Base-by-base conservation (phyloP, 2,113 vertebrate species). In the Merops nubicus region DNA sequence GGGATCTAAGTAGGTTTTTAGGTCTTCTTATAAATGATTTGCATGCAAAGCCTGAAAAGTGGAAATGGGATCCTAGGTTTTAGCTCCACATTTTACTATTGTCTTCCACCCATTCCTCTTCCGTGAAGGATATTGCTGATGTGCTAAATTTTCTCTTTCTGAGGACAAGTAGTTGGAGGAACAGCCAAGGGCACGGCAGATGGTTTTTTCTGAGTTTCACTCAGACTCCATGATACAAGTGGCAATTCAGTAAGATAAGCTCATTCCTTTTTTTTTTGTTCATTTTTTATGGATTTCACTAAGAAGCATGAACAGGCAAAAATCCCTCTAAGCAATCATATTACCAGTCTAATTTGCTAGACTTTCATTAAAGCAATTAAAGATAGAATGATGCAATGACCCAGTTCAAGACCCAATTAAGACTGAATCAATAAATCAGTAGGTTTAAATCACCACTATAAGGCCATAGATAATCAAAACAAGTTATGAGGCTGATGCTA, bases 351-450 rank as follows among this genome's bases (percentile, higher is more conserved):
- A 73, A 95, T 96, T 96, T 96, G 33, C 64, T 88, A 92, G 76
- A 86, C 64, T 95, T 93, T 93, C 83, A 78, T 94, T 94, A 95
- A 83, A 89, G 51, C 88, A 95, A 95, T 96, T 96, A 97, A 93
- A 88, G 86, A 86, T 54, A 80, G 64, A 95, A 91, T 59, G 68
- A 92, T 92, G 89, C 83, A 89, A 31, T 86, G 94, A 93, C 92
- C 88, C 76, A 81, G 68, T 88, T 96, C 91, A 88, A 54, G 76
- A 93, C 92, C 83, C 88, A 95, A 51, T 95, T 96, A 95, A 92
- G 86, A 86, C 42, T 38, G 54, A 91, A 95, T 89, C 88, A 86
- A 94, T 97, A 95, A 88, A 91, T 96, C 92, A 91, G 78, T 84
- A 86, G 51, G 83, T 91, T 88, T 93, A 95, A 97, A 92, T 92